Conservation (phyloP, 2,113 vertebrate genomes). For the Gymnobelideus leadbeateri region DNA sequence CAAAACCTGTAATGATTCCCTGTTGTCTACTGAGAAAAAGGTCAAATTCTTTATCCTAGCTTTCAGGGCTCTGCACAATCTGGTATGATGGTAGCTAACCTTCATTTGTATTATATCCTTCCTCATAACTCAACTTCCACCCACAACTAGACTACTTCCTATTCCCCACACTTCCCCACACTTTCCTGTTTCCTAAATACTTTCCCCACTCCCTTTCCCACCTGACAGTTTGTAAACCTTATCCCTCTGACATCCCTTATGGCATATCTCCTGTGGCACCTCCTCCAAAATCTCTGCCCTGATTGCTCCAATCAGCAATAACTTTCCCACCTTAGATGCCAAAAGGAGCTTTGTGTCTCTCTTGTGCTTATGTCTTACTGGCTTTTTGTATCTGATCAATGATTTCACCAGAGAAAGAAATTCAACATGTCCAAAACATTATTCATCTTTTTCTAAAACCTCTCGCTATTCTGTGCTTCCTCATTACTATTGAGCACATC, state of each 20-base stretch:
- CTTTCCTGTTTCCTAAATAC: background rate
- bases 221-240: background rate
- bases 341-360: background rate
- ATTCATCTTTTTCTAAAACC: no score
- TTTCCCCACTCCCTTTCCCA: background rate
- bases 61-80: background rate
- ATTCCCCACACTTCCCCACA: background rate
- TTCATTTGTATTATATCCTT: background rate
- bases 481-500: background rate
- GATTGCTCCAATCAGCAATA: background rate
- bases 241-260: background rate
- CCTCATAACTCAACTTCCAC: background rate
- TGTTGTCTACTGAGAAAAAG: background rate
- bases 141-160: background rate
- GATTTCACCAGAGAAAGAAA: background rate
- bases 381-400: background rate
- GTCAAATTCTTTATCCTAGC: background rate
- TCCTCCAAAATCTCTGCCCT: background rate
- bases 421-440: background rate
- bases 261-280: background rate
- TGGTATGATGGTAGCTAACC: background rate
- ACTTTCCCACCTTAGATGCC: background rate
- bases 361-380: background rate
- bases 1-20: background rate
- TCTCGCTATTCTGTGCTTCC: background rate